Conservation (phyloP, 2,797 vertebrate species). For the Microctenopoma stevenorrisi region DNA sequence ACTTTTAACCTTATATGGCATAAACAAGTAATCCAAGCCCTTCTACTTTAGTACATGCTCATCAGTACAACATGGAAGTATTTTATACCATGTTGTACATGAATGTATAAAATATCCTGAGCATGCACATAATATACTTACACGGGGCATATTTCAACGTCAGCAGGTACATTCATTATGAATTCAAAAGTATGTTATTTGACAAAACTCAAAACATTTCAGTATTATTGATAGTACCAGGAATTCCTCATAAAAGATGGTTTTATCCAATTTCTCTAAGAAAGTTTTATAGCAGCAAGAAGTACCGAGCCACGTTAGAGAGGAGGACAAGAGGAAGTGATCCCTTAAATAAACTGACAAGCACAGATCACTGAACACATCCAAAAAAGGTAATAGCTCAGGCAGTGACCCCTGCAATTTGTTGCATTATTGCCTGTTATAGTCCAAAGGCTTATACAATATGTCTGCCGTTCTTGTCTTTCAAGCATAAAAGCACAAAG, state of each 20-base stretch:
- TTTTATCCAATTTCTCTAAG: slow-evolving; percentile 38
- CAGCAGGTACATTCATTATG: slow-evolving; percentile 6
- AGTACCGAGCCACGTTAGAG: slow-evolving; percentile 59
- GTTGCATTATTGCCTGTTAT: slow-evolving; percentile 54
- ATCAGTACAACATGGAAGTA: neutral
- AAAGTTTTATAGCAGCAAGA: slow-evolving; percentile 50
- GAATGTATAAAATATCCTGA: too few relatives aligned
- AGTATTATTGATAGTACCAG: slow-evolving; percentile 3
- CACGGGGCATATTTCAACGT: slow-evolving; percentile 2
- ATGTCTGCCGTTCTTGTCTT: slow-evolving; percentile 28
- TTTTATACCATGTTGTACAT: neutral
- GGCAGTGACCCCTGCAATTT: slow-evolving; percentile 47
- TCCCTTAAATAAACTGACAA: slow-evolving; percentile 74
- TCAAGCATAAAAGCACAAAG: slow-evolving; percentile 1
- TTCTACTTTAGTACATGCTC: slow-evolving; percentile 27
- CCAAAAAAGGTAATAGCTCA: slow-evolving; percentile 81
- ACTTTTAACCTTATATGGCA: slow-evolving; percentile 11
- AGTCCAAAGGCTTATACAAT: slow-evolving; percentile 35
- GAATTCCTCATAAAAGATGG: slow-evolving; percentile 23
- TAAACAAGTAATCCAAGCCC: slow-evolving; percentile 16
- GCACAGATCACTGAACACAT: slow-evolving; percentile 77
- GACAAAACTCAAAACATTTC: neutral
- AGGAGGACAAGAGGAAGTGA: slow-evolving; percentile 69
- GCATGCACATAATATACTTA: neutral
- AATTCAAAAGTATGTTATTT: neutral